phyloP scores from a whole-genome alignment of 1,140 invertebrate species.

The Solenopsis invicta region DNA sequence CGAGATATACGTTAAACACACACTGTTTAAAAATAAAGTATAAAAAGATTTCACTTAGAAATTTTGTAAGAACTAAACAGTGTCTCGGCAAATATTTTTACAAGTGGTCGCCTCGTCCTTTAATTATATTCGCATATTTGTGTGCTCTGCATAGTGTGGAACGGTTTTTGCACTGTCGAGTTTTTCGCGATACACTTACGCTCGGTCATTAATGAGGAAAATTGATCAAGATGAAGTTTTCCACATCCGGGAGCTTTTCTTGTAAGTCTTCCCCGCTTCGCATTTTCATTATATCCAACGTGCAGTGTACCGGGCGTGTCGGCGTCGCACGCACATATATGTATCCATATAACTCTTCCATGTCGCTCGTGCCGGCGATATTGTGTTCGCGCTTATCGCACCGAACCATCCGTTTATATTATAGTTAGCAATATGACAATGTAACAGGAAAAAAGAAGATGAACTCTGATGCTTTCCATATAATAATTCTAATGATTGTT shows the following conservation, averaged over 20 bases:
- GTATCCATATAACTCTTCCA: conserved; percentile 56
- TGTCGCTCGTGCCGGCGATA: conserved; percentile 55
- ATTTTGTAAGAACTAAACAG: not conserved
- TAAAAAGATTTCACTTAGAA: not conserved
- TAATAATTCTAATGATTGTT: not conserved
- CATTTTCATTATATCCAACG: conserved; percentile 63
- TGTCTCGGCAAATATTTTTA: not conserved
- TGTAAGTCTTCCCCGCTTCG: conserved; percentile 51
- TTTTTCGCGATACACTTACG: conserved; percentile 18
- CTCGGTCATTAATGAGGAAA: conserved; percentile 50
- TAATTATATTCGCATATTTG: not conserved
- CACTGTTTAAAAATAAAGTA: not conserved
- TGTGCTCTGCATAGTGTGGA: not conserved
- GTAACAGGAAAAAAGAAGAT: not conserved
- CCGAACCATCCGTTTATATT: conserved; percentile 69
- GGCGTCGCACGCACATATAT: conserved; percentile 56
- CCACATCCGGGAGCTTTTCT: conserved; percentile 72
- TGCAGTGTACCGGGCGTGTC: conserved; percentile 46
- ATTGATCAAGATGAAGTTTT: conserved; percentile 73
- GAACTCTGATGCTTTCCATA: not conserved
- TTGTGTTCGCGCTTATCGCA: conserved; percentile 69
- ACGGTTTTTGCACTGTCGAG: not conserved
- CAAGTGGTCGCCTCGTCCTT: not conserved
- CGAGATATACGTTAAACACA: not conserved
- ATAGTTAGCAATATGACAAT: not conserved